phyloP scores from a whole-genome alignment of 1,140 invertebrate genomes.

The Mesaphorura yosii region DNA sequence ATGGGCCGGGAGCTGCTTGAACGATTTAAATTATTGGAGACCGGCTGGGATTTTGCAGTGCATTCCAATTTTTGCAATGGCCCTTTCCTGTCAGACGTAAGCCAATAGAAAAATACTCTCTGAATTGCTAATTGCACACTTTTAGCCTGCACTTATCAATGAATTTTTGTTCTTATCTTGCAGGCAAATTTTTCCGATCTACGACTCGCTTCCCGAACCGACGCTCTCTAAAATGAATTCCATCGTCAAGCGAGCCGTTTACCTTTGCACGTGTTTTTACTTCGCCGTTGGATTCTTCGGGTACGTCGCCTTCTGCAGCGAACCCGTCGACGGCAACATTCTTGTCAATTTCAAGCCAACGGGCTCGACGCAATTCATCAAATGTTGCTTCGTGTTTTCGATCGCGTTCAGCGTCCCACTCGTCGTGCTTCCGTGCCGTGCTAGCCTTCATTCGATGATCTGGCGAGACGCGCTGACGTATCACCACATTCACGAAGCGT shows the following conservation, averaged over 20 bases:
- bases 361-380: constrained; percentile 69
- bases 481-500: constrained; percentile 39
- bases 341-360: constrained; percentile 70
- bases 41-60: constrained; percentile 73
- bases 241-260: constrained; percentile 74
- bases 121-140: constrained; percentile 9
- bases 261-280: constrained; percentile 59
- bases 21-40: constrained; percentile 69
- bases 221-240: constrained; percentile 78
- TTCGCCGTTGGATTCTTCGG: constrained; percentile 79
- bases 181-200: constrained; percentile 90
- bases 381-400: constrained; percentile 87
- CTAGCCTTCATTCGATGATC: constrained; percentile 81
- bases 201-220: constrained; percentile 74
- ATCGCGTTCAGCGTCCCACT: constrained; percentile 91
- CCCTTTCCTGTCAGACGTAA: constrained; percentile 86
- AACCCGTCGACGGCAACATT: constrained; percentile 60
- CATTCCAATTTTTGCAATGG: constrained; percentile 90
- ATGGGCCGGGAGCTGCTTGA: constrained; percentile 56
- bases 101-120: neutral
- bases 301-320: constrained; percentile 74
- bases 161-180: constrained; percentile 32
- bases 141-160: neutral
- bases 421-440: constrained; percentile 90
- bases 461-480: constrained; percentile 59